Evolutionary conservation across 1,140 invertebrate species (phyloP), one percentile per base, ranked within the genome.

Genomic region (Harlomillsia oculata): DNA sequence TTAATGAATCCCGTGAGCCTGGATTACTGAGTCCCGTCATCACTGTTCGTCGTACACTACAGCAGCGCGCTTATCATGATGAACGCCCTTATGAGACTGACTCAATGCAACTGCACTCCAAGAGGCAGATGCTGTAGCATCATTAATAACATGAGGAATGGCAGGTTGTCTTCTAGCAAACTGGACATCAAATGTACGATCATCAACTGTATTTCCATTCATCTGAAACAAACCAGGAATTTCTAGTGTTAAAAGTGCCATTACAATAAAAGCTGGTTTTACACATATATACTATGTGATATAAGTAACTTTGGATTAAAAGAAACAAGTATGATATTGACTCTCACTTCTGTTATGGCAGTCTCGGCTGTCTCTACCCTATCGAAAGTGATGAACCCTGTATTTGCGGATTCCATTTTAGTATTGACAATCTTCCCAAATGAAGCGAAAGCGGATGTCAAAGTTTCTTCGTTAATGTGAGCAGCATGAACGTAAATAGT

Each of bases 331-430:
- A n/a, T n/a, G n/a, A n/a, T 39, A 23, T 57, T 55, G 26, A 53
- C 49, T 62, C 71, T 72, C n/a, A 80, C 79, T 70, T 91, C 85
- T 52, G 80, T 77, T 59, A 94, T 92, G 1, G 90, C 89, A 65
- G 82, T 79, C 41, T 89, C 84, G 11, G 90, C 87, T 34, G 83
- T 80, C 60, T 93, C 89, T n/a, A 84, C 75, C 66, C 87, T 90
- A 59, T 93, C 89, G 76, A 94, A 97, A 5, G 90, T 91, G 6
- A 97, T 79, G 75, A 93, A 95, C 13, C 41, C 53, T 72, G 54
- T 32, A n/a, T 25, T 25, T 18, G 30, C 11, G 2, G 41, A 49
- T 18, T 53, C 52, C 11, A 61, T 32, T 29, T 62, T 62, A 0
- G 58, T 52, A 29, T 49, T 62, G 2, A 57, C 39, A 28, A 58